phyloP scores from a whole-genome alignment of 2,888 invertebrate genomes.

The Diloba caeruleocephala region DNA sequence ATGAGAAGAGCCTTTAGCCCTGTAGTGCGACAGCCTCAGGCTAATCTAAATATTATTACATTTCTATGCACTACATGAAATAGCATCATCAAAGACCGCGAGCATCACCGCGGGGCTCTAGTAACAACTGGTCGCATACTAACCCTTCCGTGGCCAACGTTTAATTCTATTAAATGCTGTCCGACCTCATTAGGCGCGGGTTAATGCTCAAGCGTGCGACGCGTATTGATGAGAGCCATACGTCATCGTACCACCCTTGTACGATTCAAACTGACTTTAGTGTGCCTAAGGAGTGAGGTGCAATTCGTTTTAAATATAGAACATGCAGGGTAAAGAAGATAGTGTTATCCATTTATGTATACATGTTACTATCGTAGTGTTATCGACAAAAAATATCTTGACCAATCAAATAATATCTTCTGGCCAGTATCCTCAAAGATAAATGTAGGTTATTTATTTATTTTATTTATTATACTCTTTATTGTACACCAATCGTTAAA shows the following conservation, averaged over 20 bases:
- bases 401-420: too few relatives aligned
- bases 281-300: background rate
- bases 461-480: too few relatives aligned
- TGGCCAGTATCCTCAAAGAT: too few relatives aligned
- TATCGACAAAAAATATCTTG: too few relatives aligned
- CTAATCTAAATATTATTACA: conserved; percentile 3
- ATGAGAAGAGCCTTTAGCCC: too few relatives aligned
- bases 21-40: too few relatives aligned
- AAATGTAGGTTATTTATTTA: too few relatives aligned
- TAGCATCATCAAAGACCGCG: conserved; percentile 35
- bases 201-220: conserved; percentile 76
- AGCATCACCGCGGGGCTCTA: conserved; percentile 41
- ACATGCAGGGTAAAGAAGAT: background rate
- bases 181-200: conserved; percentile 81
- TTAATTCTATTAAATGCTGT: conserved; percentile 83
- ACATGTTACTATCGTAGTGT: too few relatives aligned
- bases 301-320: background rate
- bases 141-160: conserved; percentile 64
- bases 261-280: conserved; percentile 22
- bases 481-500: too few relatives aligned
- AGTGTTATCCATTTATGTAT: too few relatives aligned
- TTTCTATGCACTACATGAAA: conserved; percentile 44
- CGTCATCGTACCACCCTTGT: conserved; percentile 77
- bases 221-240: conserved; percentile 80
- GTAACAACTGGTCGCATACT: conserved; percentile 50